Conservation (phyloP, 1,140 invertebrate genomes). For the Paraescarpia echinospica region DNA sequence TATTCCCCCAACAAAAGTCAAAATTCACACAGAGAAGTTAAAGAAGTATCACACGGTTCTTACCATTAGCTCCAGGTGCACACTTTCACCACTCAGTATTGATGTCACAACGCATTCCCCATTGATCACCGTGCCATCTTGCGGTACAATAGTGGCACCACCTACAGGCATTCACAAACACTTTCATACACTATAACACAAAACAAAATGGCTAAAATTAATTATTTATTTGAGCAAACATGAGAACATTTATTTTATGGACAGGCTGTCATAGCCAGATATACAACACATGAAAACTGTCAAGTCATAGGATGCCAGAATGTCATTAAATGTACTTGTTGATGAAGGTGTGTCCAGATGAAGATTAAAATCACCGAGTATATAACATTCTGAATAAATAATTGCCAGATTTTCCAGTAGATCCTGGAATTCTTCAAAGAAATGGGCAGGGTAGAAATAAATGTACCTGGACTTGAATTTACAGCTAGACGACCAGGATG, state of each 20-base stretch:
- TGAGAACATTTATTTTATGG: too few species aligned
- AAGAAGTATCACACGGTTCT: not conserved
- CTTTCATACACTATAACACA: not conserved
- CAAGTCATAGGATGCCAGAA: too few species aligned
- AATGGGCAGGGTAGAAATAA: too few species aligned
- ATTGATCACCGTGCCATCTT: slow-evolving; percentile 26
- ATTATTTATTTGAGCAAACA: too few species aligned
- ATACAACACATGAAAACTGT: too few species aligned
- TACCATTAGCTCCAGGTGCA: slow-evolving; percentile 34
- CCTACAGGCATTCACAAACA: slow-evolving; percentile 22
- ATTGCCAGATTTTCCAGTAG: too few species aligned
- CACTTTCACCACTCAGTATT: slow-evolving; percentile 22
- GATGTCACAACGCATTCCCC: slow-evolving; percentile 25
- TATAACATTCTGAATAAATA: too few species aligned
- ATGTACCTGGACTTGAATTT: not conserved
- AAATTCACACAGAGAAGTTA: not conserved
- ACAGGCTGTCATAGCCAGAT: too few species aligned
- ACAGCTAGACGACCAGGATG: not conserved
- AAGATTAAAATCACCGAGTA: too few species aligned
- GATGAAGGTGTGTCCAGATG: too few species aligned
- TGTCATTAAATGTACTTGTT: too few species aligned
- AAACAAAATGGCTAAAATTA: not conserved
- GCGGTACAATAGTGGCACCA: slow-evolving; percentile 30
- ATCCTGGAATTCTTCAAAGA: too few species aligned
- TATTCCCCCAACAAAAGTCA: not conserved